Evolutionary conservation across 2,113 vertebrate genomes (phyloP).

Genomic region (Zapus hudsonius): DNA sequence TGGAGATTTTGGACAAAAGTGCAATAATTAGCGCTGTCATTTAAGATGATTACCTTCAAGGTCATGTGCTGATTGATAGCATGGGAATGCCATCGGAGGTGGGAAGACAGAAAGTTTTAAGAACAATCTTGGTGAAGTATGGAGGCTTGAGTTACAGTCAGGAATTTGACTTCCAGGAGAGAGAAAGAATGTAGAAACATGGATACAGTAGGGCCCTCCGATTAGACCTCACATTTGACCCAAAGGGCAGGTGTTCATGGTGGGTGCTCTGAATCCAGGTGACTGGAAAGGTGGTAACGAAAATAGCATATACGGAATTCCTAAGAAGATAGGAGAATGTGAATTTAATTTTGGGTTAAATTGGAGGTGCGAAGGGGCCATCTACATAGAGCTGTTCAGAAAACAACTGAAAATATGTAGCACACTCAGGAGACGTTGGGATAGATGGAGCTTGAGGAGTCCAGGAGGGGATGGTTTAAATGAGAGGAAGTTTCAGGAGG

Average conservation of each 20-base stretch:
- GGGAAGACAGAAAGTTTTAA: conserved; percentile 26
- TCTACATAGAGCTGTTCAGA: background rate
- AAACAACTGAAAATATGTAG: conserved; percentile 16
- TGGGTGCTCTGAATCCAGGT: background rate
- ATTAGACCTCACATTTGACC: no score
- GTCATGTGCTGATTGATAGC: background rate
- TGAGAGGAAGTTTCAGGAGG: background rate
- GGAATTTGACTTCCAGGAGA: background rate
- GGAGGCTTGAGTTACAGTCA: background rate
- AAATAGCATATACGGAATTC: background rate
- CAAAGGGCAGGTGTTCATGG: background rate
- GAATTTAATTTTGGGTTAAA: conserved; percentile 23
- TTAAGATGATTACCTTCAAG: conserved; percentile 13
- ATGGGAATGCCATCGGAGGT: background rate
- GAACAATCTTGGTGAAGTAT: conserved; percentile 17
- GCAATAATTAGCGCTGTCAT: conserved; percentile 18
- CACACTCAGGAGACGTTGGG: background rate
- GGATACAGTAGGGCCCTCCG: background rate
- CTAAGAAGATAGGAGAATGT: background rate
- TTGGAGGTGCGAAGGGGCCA: background rate
- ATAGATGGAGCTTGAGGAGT: background rate
- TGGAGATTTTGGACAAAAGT: conserved; percentile 7
- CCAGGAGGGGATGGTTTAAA: background rate
- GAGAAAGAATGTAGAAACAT: background rate
- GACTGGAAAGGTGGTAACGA: background rate